Base-by-base conservation (phyloP, 2,797 vertebrate genomes). In the Nannoperca australis region DNA sequence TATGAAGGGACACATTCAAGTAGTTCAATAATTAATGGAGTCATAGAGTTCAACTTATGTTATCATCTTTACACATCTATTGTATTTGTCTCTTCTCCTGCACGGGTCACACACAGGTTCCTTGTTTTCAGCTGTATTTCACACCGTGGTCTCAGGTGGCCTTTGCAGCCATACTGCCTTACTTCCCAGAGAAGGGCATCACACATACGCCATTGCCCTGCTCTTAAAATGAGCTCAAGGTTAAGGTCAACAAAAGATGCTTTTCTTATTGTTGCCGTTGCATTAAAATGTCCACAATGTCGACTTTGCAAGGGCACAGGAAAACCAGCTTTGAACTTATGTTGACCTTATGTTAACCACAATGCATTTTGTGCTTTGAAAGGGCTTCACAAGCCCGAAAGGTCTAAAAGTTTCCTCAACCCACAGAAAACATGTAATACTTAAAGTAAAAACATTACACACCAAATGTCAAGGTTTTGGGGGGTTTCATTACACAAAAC, bases 191-290 rank as follows among this genome's bases (percentile, higher is more conserved):
- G 47, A 82, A 64, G 30, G 22, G 15, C 47, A 61, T 78, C 13
- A 42, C 10, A 61, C 34, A 51, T 24, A 8, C 1, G 15, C 47
- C 47, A 58, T 51, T 2, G 4, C 18, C 50, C 15, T 10, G n/a
- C 49, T 82, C 49, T 77, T 66, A 81, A 82, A 79, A 75, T 30
- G 45, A 77, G 56, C 88, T 81, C 77, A 86, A 36, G 51, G 61
- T 73, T 70, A 77, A 85, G 70, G 78, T 81, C 81, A 85, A 27
- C 50, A 12, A 45, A 62, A 79, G 56, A 60, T 55, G 65, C 49
- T 81, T 69, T 49, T 36, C 51, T 58, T 71, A 61, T 40, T 72
- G 76, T 24, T 78, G 72, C 58, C 66, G 67, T 68, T 51, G 20
- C 47, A 75, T 71, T 44, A 56, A 76, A 84, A 71, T 61, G 71